Conservation (phyloP, 2,113 vertebrate genomes). For the Elephas maximus region DNA sequence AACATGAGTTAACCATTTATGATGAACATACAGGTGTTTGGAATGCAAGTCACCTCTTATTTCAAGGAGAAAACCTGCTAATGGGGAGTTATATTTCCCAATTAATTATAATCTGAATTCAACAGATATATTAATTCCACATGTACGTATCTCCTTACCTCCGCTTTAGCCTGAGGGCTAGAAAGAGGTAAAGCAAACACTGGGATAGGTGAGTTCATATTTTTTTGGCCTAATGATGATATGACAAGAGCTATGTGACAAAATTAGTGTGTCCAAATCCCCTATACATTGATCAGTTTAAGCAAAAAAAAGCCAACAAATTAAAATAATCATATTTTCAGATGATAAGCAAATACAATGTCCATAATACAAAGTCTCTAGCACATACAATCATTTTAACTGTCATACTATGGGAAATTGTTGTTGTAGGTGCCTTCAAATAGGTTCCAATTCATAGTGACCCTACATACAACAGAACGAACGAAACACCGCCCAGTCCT, state of each 20-base stretch:
- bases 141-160: background rate
- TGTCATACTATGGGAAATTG: background rate
- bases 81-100: background rate
- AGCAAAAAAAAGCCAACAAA: conserved; percentile 16
- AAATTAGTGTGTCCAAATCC: background rate
- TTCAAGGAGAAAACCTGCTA: conserved; percentile 53
- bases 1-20: background rate
- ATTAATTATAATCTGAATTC: conserved; percentile 45
- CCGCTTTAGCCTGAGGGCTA: background rate
- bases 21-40: conserved; percentile 7
- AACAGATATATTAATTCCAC: conserved; percentile 18
- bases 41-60: conserved; percentile 31
- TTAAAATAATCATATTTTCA: background rate
- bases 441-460: no score
- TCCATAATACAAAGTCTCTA: background rate
- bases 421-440: no score
- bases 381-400: background rate
- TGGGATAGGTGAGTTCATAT: background rate
- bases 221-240: background rate
- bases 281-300: background rate
- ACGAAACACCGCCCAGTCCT: no score
- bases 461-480: no score
- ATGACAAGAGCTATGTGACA: background rate
- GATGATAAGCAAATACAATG: background rate
- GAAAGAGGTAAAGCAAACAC: conserved; percentile 37